Evolutionary conservation across 2,113 vertebrate species (phyloP).

Genomic region (Pteronura brasiliensis): DNA sequence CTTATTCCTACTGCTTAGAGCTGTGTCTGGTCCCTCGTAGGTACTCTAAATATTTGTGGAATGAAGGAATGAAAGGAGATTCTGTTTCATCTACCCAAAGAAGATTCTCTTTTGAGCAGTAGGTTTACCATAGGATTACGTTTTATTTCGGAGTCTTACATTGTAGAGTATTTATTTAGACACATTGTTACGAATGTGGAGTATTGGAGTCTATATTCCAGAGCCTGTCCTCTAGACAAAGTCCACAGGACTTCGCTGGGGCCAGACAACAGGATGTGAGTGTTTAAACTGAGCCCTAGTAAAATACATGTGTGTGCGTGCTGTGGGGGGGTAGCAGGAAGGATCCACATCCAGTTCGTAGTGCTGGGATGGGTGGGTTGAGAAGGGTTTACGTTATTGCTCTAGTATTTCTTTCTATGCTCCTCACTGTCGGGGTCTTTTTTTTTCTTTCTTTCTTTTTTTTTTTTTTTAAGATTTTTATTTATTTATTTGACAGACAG

Average conservation of each 20-base stretch:
- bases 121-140: background rate
- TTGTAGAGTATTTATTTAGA: background rate
- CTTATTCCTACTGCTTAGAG: fast-evolving
- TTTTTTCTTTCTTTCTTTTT: background rate
- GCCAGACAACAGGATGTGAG: background rate
- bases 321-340: background rate
- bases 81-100: background rate
- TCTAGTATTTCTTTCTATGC: background rate
- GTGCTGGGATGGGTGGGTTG: fast-evolving
- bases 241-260: background rate
- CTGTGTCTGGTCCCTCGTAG: fast-evolving
- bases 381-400: fast-evolving
- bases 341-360: background rate
- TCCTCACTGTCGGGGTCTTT: background rate
- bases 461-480: too few species aligned
- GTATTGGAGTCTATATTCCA: background rate
- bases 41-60: background rate
- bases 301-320: too few species aligned
- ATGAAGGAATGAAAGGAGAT: background rate
- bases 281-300: background rate
- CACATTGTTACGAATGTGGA: too few species aligned
- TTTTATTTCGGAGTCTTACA: background rate
- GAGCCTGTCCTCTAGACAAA: background rate
- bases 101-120: background rate
- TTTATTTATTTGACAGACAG: too few species aligned